Conservation (phyloP, 2,888 invertebrate species). For the Belgica antarctica region DNA sequence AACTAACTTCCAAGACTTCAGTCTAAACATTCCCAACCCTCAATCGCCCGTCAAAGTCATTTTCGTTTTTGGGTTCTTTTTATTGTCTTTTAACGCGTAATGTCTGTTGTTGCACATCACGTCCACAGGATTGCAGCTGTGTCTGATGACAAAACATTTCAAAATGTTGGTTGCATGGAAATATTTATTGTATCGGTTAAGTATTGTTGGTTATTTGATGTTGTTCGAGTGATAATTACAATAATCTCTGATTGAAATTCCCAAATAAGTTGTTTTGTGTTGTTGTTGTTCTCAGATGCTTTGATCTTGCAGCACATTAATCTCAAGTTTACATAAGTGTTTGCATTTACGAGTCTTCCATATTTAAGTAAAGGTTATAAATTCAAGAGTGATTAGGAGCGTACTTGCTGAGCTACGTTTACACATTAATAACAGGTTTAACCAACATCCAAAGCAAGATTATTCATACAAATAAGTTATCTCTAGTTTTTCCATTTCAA, state of each 20-base stretch:
- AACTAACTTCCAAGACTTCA: too few relatives aligned
- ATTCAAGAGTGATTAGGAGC: not conserved
- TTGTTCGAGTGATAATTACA: slow-evolving; percentile 7
- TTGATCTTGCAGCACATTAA: slow-evolving; percentile 12
- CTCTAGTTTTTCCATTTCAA: not conserved
- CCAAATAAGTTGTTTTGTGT: slow-evolving; percentile 18
- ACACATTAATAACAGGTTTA: slow-evolving; percentile 13
- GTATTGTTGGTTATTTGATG: not conserved
- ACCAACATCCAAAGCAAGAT: not conserved
- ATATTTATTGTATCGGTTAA: slow-evolving; percentile 30
- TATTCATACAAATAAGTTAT: not conserved
- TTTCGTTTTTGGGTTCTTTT: slow-evolving; percentile 6
- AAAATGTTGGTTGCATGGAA: not conserved
- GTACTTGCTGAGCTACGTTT: not conserved
- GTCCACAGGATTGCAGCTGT: slow-evolving; percentile 3
- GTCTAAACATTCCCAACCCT: too few relatives aligned
- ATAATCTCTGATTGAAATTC: slow-evolving; percentile 41
- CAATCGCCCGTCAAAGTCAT: too few relatives aligned
- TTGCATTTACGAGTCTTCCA: slow-evolving; percentile 44
- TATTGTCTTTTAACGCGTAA: too few relatives aligned
- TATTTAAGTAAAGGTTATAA: not conserved
- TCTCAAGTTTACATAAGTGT: slow-evolving; percentile 4
- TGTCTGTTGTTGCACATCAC: slow-evolving; percentile 42
- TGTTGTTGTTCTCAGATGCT: not conserved
- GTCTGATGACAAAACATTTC: slow-evolving; percentile 7